Base-by-base conservation (phyloP, 2,113 vertebrate species). In the Cathartes aura region DNA sequence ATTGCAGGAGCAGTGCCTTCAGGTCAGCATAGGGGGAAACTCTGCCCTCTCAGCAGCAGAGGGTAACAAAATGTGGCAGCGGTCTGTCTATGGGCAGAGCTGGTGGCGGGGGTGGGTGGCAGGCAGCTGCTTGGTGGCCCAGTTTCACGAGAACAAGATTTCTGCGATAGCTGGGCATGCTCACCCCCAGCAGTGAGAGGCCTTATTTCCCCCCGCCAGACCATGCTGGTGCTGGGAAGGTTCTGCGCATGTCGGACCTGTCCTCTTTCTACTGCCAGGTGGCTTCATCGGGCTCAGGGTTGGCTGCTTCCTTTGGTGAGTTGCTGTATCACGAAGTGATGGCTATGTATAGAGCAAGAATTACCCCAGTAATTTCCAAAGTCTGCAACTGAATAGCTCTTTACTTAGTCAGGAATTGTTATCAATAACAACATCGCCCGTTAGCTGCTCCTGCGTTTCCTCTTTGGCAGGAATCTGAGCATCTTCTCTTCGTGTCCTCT, bases 121-220 rank as follows among this genome's bases (percentile, higher is more conserved):
- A 32, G 50, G 48, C 27, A 40, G 58, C 53, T 53, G 27, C 63
- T 26, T 4, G 27, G 38, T 38, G 78, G 36, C 30, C 12, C 36
- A 32, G 3, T 26, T 74, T 58, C 15, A 14, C 0, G 0, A 32
- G 38, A 62, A 8, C 15, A 20, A 38, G 34, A 3, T 1, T 11
- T 79, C 11, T 56, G 18, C 2, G 2, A 43, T 3, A n/a, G 14
- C 36, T 29, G 32, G 13, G 23, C 3, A 11, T 2, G 1, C 27
- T 73, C 52, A 13, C 1, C 9, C 18, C 23, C 23, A 23, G 45
- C 40, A 64, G 43, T 5, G 7, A 23, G 48, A 40, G 15, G 11
- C 6, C 20, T n/a, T 11, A 1, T 45, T 40, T 68, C 27, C 13
- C 3, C 26, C 1, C 0, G 36, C 15, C 22, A 32, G 59, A 40